Percentiles rank a stretch among this genome's conserved stretches.
Evolutionary conservation across 2,113 vertebrate species (phyloP).

Genomic region (Hoplias malabaricus): DNA sequence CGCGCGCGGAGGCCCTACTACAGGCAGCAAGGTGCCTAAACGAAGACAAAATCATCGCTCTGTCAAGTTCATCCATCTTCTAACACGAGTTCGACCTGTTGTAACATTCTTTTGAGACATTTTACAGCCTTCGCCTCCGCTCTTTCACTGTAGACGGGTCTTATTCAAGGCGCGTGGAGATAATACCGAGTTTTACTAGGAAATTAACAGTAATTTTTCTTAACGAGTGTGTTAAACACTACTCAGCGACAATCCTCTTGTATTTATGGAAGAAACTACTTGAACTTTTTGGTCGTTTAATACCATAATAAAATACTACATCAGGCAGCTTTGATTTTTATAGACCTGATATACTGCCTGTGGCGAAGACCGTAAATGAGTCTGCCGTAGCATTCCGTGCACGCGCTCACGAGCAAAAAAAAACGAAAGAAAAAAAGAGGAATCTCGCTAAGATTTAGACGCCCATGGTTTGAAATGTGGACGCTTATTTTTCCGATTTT

Average conservation of each 20-base stretch:
- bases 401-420: slow-evolving; percentile 50
- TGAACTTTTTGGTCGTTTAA: slow-evolving; percentile 74
- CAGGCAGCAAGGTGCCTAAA: not conserved
- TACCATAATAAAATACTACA: slow-evolving; percentile 81
- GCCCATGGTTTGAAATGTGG: not conserved
- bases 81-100: not conserved
- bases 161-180: slow-evolving; percentile 12
- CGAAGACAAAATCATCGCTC: not conserved
- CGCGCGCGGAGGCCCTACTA: not conserved
- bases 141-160: not conserved
- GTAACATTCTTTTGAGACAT: slow-evolving; percentile 6
- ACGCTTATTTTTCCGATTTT: not conserved
- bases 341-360: slow-evolving; percentile 82
- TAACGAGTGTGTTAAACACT: slow-evolving; percentile 71
- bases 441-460: slow-evolving; percentile 24
- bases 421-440: no score
- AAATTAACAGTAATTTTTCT: slow-evolving; percentile 72
- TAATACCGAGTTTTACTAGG: slow-evolving; percentile 60
- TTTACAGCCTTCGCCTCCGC: not conserved
- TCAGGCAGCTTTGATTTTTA: slow-evolving; percentile 80
- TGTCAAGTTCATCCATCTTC: slow-evolving; percentile 7
- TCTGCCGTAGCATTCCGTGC: slow-evolving; percentile 50
- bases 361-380: slow-evolving; percentile 68
- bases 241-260: slow-evolving; percentile 59
- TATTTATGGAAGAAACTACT: slow-evolving; percentile 73